A percentile compares a stretch with the other conserved stretches of the same genome.
Conservation (phyloP, 2,113 vertebrate genomes). For the Osmerus mordax region DNA sequence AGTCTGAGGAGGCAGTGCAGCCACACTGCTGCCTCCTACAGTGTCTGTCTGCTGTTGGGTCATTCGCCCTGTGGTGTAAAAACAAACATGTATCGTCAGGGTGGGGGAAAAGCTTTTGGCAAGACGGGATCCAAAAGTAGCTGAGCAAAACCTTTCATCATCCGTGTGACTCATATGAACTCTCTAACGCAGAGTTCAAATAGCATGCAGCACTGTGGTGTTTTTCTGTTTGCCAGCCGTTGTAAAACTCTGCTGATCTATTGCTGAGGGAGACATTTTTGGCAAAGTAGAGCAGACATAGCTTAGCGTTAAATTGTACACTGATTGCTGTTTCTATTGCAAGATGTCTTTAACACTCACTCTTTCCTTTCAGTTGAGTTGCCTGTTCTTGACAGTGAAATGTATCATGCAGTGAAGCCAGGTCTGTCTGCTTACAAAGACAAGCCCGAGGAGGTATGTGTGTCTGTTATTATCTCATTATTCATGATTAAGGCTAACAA, state of each 20-base stretch:
- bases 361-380: constrained; percentile 70
- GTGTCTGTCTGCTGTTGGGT: constrained; percentile 50
- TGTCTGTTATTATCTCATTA: constrained; percentile 24
- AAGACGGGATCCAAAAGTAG: constrained; percentile 44
- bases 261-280: too few relatives aligned
- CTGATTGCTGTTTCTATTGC: constrained; percentile 7
- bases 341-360: constrained; percentile 19
- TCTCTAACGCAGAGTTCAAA: background rate
- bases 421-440: constrained; percentile 93
- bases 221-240: too few relatives aligned
- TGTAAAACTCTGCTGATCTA: too few relatives aligned
- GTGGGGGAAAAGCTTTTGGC: constrained; percentile 30
- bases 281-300: too few relatives aligned
- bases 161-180: constrained; percentile 56
- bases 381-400: constrained; percentile 88
- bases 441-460: constrained; percentile 84
- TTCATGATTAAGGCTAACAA: constrained; percentile 39
- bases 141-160: constrained; percentile 44
- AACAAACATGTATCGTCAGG: constrained; percentile 44
- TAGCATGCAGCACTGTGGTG: background rate
- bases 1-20: background rate
- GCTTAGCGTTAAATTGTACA: too few relatives aligned
- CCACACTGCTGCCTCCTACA: constrained; percentile 47
- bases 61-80: constrained; percentile 58
- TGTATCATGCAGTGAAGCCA: constrained; percentile 94